A percentile compares a stretch with the other conserved stretches of the same genome.
Evolutionary conservation across 2,113 vertebrate genomes (phyloP).

Genomic region (Cyphomyrus plagiostoma): DNA sequence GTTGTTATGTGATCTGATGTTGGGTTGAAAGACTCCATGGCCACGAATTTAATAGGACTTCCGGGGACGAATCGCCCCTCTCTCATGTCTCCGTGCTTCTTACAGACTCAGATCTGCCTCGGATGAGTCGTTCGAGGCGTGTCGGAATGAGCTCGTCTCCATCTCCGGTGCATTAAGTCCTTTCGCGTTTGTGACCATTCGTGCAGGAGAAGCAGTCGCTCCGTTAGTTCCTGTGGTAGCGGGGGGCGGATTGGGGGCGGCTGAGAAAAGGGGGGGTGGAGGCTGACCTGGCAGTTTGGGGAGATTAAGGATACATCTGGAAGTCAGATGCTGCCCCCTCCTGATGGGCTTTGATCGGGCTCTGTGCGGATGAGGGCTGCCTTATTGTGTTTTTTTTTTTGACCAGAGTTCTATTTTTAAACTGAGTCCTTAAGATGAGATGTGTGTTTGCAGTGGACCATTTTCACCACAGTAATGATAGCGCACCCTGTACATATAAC

Average conservation of each 20-base stretch:
- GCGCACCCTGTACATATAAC: background rate
- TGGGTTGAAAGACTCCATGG: background rate
- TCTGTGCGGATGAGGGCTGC: background rate
- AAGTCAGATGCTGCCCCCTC: constrained; percentile 44
- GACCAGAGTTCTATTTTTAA: background rate
- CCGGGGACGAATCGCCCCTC: background rate
- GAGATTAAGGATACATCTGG: constrained; percentile 49
- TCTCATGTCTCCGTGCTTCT: background rate
- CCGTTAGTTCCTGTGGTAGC: background rate
- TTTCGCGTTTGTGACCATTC: background rate
- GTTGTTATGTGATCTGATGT: constrained; percentile 15
- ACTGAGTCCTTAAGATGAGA: background rate
- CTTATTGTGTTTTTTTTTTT: background rate
- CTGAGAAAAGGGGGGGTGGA: constrained; percentile 21
- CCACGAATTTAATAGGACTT: background rate
- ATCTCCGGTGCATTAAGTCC: background rate
- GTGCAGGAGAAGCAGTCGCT: background rate
- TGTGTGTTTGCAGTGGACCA: background rate
- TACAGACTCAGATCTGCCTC: background rate
- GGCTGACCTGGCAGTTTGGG: constrained; percentile 32
- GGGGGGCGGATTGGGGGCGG: background rate
- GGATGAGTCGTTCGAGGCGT: background rate
- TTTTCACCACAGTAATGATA: background rate
- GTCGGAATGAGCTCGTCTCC: background rate
- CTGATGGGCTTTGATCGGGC: background rate